Conservation (phyloP, 2,888 invertebrate genomes). For the Thymelicus sylvestris region DNA sequence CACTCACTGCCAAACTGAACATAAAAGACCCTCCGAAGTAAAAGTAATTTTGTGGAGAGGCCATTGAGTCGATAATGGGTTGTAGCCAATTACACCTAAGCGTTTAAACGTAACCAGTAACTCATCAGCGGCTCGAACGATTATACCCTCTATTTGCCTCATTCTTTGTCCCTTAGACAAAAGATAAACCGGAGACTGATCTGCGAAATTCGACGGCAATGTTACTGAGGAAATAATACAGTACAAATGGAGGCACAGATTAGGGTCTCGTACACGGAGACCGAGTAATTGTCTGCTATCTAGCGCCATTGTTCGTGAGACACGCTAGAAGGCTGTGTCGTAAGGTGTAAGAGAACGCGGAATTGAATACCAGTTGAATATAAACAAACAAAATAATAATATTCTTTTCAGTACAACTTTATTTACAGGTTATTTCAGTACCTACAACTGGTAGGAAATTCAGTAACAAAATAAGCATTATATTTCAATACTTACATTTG, state of each 20-base stretch:
- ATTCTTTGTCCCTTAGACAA: conserved; percentile 45
- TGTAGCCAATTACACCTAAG: neutral
- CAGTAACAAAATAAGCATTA: too few relatives aligned
- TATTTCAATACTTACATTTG: too few relatives aligned
- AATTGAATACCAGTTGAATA: neutral
- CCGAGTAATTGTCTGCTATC: conserved; percentile 68
- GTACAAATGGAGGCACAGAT: conserved; percentile 55
- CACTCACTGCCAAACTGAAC: too few relatives aligned
- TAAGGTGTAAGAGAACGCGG: conserved; percentile 21
- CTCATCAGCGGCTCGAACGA: conserved; percentile 42
- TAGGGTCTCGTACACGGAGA: conserved; percentile 57
- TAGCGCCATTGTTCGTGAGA: conserved; percentile 59
- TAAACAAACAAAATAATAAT: too few relatives aligned
- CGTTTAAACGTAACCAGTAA: conserved; percentile 31
- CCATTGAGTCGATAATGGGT: neutral
- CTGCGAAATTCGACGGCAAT: conserved; percentile 54
- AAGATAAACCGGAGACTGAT: conserved; percentile 51
- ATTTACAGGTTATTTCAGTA: too few relatives aligned
- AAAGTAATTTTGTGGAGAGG: neutral
- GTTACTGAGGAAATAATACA: conserved; percentile 52
- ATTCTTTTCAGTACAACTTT: too few relatives aligned
- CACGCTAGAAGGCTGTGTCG: conserved; percentile 40
- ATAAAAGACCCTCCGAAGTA: neutral
- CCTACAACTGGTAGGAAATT: too few relatives aligned
- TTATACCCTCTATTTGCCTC: conserved; percentile 33